Evolutionary conservation across 2,113 vertebrate species (phyloP).

Genomic region (Barnardius zonarius): DNA sequence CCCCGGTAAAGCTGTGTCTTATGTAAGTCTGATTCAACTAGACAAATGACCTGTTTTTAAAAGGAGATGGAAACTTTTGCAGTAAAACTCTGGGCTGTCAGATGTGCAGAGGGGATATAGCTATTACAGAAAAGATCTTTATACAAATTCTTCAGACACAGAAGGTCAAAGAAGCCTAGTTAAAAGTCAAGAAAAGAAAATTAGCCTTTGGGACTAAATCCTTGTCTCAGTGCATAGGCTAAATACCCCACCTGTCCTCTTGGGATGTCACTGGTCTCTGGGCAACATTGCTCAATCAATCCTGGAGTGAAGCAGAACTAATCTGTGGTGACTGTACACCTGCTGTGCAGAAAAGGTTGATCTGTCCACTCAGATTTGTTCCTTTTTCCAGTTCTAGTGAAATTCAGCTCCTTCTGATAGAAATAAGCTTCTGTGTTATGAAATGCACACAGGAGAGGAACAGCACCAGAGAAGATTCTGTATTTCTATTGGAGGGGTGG

Average conservation of each 20-base stretch:
- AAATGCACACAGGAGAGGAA: background rate
- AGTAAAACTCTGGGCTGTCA: conserved; percentile 34
- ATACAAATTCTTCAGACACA: conserved; percentile 55
- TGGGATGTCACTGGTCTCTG: background rate
- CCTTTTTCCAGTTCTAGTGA: background rate
- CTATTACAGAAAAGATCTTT: conserved; percentile 30
- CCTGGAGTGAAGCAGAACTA: background rate
- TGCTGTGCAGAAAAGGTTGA: background rate
- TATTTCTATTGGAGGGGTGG: background rate
- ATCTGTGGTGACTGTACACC: background rate
- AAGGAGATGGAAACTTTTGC: conserved; percentile 49
- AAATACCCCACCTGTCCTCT: background rate
- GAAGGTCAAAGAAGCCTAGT: conserved; percentile 64
- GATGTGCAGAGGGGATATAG: background rate
- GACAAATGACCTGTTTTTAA: conserved; percentile 60
- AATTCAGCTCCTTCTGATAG: background rate
- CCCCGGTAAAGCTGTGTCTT: conserved; percentile 33
- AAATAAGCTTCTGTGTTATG: background rate
- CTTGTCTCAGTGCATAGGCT: background rate
- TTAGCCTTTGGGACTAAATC: background rate
- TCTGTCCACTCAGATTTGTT: background rate
- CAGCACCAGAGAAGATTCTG: background rate
- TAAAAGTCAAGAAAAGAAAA: conserved; percentile 48
- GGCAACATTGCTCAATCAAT: background rate
- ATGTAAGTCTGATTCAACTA: conserved; percentile 38